phyloP scores from a whole-genome alignment of 2,888 invertebrate species.

The Lymantria dispar region DNA sequence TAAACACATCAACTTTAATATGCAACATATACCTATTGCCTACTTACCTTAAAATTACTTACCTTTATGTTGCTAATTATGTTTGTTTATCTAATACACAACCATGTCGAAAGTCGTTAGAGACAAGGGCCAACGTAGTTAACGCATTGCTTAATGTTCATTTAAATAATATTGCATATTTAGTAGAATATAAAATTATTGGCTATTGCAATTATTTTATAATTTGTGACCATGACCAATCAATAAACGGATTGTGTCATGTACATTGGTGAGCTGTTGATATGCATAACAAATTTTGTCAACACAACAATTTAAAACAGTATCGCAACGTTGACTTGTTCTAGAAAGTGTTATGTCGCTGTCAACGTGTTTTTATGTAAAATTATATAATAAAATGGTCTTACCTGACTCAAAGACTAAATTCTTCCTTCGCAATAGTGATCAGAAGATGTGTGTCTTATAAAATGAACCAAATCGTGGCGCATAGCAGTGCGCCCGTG shows the following conservation, averaged over 20 bases:
- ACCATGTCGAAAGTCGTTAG: not conserved
- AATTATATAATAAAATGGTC: slow-evolving; percentile 9
- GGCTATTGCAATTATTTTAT: not conserved
- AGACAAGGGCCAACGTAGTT: not conserved
- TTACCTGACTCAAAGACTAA: slow-evolving; percentile 66
- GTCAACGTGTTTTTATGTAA: not conserved
- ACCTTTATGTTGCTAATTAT: too few species aligned
- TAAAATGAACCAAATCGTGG: slow-evolving; percentile 87
- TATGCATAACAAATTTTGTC: not conserved
- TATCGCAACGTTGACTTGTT: slow-evolving; percentile 7
- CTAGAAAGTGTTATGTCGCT: slow-evolving; percentile 15
- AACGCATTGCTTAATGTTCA: not conserved
- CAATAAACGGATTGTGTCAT: not conserved
- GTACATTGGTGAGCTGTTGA: not conserved
- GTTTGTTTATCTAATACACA: not conserved
- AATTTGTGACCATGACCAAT: not conserved
- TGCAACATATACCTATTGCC: not conserved
- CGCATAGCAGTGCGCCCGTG: slow-evolving; percentile 89
- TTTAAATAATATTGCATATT: not conserved
- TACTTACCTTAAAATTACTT: too few species aligned
- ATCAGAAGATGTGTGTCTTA: slow-evolving; percentile 90
- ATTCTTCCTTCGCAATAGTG: slow-evolving; percentile 87
- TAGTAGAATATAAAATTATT: too few species aligned
- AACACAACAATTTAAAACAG: not conserved
- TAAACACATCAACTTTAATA: slow-evolving; percentile 44